A percentile compares a stretch with the other conserved stretches of the same genome.
Conservation (phyloP, 1,140 invertebrate species). For the Drosophila kurseongensis region DNA sequence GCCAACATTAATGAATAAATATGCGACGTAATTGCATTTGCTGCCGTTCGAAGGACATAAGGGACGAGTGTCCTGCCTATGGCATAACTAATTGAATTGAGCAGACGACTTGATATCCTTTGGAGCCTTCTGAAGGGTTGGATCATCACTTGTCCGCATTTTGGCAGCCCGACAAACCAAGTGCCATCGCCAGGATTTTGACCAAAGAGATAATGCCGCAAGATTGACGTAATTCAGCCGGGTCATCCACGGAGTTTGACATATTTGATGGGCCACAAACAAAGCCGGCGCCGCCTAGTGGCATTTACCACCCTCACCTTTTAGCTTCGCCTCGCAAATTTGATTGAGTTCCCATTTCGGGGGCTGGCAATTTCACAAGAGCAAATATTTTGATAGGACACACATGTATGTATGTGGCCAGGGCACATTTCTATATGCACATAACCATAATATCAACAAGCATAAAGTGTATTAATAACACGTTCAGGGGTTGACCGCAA, state of each 20-base stretch:
- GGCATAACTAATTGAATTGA: conserved; percentile 47
- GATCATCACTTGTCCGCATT: conserved; percentile 21
- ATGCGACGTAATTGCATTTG: conserved; percentile 45
- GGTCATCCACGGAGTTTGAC: conserved; percentile 29
- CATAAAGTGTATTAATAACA: conserved; percentile 50
- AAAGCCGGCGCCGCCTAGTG: conserved; percentile 6
- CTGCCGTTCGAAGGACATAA: background rate
- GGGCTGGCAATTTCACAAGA: conserved; percentile 27
- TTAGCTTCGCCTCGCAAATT: conserved; percentile 23
- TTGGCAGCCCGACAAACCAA: conserved; percentile 6
- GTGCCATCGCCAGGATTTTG: conserved; percentile 15
- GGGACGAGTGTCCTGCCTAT: background rate
- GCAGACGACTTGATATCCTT: conserved; percentile 21
- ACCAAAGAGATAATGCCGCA: conserved; percentile 36
- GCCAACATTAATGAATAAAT: conserved; percentile 49
- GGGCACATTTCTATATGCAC: background rate
- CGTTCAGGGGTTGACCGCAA: conserved; percentile 24
- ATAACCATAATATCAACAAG: conserved; percentile 46
- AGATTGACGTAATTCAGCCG: conserved; percentile 47
- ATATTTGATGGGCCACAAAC: conserved; percentile 37
- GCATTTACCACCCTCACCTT: conserved; percentile 1
- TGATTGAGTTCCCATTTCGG: conserved; percentile 42
- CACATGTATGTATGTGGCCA: conserved; percentile 10
- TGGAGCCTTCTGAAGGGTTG: conserved; percentile 22
- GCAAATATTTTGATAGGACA: conserved; percentile 50